Evolutionary conservation across 2,797 vertebrate species (phyloP).

Genomic region (Hemibagrus guttatus): DNA sequence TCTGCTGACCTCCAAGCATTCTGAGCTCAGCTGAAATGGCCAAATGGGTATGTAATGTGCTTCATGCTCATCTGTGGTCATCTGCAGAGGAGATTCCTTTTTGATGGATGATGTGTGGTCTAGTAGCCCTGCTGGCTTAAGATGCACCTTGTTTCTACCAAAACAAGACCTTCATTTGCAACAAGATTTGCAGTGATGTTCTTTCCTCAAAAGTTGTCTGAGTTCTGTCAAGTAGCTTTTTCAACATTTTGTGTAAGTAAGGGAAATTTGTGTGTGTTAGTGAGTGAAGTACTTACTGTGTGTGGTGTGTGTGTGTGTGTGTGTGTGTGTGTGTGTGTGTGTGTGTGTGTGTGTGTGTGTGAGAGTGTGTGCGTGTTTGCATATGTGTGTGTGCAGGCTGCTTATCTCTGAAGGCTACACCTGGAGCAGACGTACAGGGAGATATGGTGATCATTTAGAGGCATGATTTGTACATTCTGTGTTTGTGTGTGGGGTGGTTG

Average conservation of each 20-base stretch:
- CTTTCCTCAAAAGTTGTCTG: not conserved
- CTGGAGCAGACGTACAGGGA: not conserved
- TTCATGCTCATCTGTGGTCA: constrained; percentile 32
- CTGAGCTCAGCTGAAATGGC: constrained; percentile 51
- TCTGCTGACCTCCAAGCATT: constrained; percentile 41
- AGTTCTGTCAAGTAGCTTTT: not conserved
- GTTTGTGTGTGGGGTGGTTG: constrained; percentile 59
- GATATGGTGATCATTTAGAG: constrained; percentile 55
- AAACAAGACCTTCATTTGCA: not conserved
- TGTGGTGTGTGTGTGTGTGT: not conserved
- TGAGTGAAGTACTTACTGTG: not conserved
- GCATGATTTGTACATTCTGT: constrained; percentile 63
- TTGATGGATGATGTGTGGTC: constrained; percentile 49
- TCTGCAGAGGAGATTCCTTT: constrained; percentile 30
- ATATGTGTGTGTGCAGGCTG: constrained; percentile 24
- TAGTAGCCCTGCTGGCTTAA: constrained; percentile 13
- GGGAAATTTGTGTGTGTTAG: not conserved
- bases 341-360: not conserved
- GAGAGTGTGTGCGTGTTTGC: not conserved
- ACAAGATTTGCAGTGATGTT: constrained; percentile 1
- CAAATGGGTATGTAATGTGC: constrained; percentile 51
- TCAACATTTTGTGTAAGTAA: not conserved
- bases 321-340: not conserved
- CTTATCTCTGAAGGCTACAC: constrained; percentile 9
- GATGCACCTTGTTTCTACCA: constrained; percentile 14